Conservation (phyloP, 2,113 vertebrate genomes). For the Hystrix cristata region DNA sequence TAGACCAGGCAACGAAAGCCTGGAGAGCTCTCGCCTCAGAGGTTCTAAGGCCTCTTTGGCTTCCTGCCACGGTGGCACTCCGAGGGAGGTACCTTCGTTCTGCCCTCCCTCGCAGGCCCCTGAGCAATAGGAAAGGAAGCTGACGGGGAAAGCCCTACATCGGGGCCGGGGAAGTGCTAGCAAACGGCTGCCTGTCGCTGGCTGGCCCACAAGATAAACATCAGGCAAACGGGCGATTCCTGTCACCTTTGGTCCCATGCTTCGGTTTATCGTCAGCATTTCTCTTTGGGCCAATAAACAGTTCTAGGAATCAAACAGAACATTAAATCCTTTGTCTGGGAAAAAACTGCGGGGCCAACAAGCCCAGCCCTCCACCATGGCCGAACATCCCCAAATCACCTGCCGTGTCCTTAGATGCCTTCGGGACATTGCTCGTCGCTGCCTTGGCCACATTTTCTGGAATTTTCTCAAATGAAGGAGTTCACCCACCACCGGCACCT, state of each 20-base stretch:
- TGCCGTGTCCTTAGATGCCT: background rate
- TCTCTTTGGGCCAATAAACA: slow-evolving; percentile 64
- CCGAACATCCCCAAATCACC: background rate
- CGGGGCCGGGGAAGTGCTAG: background rate
- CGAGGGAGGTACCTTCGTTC: background rate
- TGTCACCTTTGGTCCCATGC: slow-evolving; percentile 74
- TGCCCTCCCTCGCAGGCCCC: background rate
- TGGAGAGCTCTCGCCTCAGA: background rate
- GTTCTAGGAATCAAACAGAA: slow-evolving; percentile 79
- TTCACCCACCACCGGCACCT: background rate
- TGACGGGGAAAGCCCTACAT: slow-evolving; percentile 4
- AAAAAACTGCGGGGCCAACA: background rate
- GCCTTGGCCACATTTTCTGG: background rate
- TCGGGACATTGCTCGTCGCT: background rate
- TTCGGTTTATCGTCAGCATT: slow-evolving; percentile 75
- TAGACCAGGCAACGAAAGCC: background rate
- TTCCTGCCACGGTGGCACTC: background rate
- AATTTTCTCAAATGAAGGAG: background rate
- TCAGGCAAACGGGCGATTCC: slow-evolving; percentile 61
- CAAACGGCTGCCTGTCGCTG: background rate
- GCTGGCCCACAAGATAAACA: slow-evolving; percentile 77
- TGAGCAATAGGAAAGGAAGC: slow-evolving; percentile 72
- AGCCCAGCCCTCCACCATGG: background rate
- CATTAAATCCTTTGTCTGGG: slow-evolving; percentile 21
- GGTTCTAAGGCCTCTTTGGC: background rate